These are phyloP conservation scores for Bursaphelenchus mucronatus DNA, from an alignment of 1,140 invertebrate genomes.

Conservation along the genomic window DNA sequence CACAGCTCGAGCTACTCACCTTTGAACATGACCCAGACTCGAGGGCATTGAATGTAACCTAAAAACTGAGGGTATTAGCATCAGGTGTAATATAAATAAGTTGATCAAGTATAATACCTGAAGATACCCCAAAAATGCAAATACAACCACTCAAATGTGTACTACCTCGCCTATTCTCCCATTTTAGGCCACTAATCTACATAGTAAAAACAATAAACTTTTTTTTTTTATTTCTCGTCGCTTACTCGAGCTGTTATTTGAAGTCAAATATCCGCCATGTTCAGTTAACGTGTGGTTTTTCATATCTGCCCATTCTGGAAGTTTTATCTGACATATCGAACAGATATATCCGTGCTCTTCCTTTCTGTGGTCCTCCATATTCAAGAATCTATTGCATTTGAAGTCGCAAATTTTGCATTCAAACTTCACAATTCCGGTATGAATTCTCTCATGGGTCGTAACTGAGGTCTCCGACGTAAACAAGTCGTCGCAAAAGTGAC, in stretches of 20 bases:
- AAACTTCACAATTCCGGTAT: conserved; percentile 60
- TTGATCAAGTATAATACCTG: too few species aligned
- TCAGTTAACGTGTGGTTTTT: conserved; percentile 57
- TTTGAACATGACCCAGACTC: conserved; percentile 60
- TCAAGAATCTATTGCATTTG: conserved; percentile 55
- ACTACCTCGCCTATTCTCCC: not conserved
- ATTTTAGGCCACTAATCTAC: too few species aligned
- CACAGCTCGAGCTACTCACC: conserved; percentile 40
- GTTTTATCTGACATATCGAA: conserved; percentile 52
- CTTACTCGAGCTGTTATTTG: conserved; percentile 50
- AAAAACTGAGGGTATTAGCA: conserved; percentile 21
- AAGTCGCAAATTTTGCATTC: conserved; percentile 61
- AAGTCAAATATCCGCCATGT: conserved; percentile 58
- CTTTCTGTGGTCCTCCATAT: conserved; percentile 58
- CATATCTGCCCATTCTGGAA: conserved; percentile 56
- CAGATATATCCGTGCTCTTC: conserved; percentile 60
- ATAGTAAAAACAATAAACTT: conserved; percentile 15
- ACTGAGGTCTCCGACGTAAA: conserved; percentile 58
- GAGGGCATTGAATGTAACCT: conserved; percentile 59
- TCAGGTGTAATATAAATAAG: conserved; percentile 4
- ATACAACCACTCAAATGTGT: too few species aligned
- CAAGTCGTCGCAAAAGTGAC: conserved; percentile 59
- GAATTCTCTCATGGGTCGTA: conserved; percentile 58
- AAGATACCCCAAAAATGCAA: too few species aligned
- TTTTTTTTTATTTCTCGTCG: too few species aligned